These are phyloP conservation scores for Phallusia fumigata DNA, from an alignment of 23 tunicate species.

Conservation along the genomic window DNA sequence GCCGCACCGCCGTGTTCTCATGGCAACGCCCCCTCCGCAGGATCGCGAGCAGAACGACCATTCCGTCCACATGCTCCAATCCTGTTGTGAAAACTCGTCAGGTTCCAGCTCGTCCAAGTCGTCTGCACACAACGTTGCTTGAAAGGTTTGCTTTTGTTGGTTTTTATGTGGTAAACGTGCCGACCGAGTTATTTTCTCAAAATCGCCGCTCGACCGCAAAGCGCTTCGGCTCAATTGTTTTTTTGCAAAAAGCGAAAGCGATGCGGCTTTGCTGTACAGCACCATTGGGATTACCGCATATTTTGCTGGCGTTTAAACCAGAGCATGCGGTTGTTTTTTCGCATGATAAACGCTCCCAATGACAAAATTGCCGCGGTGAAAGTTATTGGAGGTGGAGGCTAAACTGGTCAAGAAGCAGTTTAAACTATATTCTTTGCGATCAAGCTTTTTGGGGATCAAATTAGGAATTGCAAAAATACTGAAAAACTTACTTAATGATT, in stretches of 20 bases:
- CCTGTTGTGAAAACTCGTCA: slow-evolving; percentile 11
- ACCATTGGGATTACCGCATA: not conserved
- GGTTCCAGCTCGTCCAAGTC: not conserved
- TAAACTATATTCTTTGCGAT: no score
- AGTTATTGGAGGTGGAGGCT: no score
- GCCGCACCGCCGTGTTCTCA: slow-evolving; percentile 79
- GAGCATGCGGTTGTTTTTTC: no score
- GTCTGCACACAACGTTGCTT: not conserved
- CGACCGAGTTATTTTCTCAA: not conserved
- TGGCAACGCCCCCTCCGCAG: slow-evolving; percentile 94
- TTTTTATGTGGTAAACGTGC: not conserved
- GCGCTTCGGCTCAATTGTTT: not conserved
- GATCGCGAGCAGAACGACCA: slow-evolving; percentile 91
- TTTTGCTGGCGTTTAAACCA: not conserved
- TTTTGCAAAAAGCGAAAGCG: not conserved
- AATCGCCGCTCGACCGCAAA: not conserved
- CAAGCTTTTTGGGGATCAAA: no score
- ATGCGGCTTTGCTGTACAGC: not conserved
- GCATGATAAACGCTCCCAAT: no score
- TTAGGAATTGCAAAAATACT: no score
- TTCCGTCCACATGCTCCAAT: slow-evolving; percentile 67
- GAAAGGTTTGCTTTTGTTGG: not conserved
- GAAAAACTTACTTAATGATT: not conserved
- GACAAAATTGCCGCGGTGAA: no score
- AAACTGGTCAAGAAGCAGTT: no score